Percentiles rank a stretch among this genome's conserved stretches.
Conservation (phyloP, 2,888 invertebrate genomes). For the Erannis defoliaria region DNA sequence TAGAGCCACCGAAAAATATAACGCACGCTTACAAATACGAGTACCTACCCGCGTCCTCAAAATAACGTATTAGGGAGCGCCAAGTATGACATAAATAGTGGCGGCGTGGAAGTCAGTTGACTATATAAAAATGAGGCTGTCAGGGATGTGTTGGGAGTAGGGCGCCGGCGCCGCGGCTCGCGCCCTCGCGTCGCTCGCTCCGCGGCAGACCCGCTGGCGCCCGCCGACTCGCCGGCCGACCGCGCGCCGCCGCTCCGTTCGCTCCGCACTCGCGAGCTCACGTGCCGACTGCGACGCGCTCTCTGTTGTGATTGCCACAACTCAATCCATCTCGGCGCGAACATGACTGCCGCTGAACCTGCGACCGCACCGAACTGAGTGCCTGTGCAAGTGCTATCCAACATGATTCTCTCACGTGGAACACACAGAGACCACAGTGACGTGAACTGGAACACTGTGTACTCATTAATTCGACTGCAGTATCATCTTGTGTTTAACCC, state of each 20-base stretch:
- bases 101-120: constrained; percentile 84
- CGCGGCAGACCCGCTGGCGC: constrained; percentile 79
- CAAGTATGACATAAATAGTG: constrained; percentile 85
- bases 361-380: constrained; percentile 63
- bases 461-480: constrained; percentile 63
- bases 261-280: constrained; percentile 47
- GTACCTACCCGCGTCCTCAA: constrained; percentile 69
- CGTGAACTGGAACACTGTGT: constrained; percentile 62
- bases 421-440: constrained; percentile 59
- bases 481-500: constrained; percentile 74
- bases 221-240: constrained; percentile 65
- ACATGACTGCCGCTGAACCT: constrained; percentile 64
- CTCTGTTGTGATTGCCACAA: constrained; percentile 37
- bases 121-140: constrained; percentile 84
- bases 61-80: constrained; percentile 82
- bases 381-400: constrained; percentile 67
- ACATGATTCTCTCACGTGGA: constrained; percentile 67
- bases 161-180: constrained; percentile 81
- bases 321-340: constrained; percentile 47
- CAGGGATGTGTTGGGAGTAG: constrained; percentile 73
- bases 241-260: constrained; percentile 42
- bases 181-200: constrained; percentile 66
- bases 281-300: constrained; percentile 47
- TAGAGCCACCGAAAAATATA: constrained; percentile 67
- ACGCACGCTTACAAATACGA: constrained; percentile 70